Evolutionary conservation across 1,140 invertebrate species (phyloP).

Genomic region (Achatina immaculata): DNA sequence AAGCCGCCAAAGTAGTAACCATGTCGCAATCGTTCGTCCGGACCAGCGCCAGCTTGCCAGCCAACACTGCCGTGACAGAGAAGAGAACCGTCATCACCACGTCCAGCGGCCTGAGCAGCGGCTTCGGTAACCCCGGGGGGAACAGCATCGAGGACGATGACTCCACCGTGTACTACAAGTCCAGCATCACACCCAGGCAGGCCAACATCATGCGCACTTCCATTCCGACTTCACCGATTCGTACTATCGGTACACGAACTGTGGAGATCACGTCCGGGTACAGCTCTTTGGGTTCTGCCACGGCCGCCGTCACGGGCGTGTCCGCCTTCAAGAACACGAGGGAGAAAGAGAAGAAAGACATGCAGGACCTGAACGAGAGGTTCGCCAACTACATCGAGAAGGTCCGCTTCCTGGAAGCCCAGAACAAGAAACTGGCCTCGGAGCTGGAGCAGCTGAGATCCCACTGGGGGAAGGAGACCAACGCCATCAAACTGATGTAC

Average conservation of each 20-base stretch:
- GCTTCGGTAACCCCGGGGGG: not conserved
- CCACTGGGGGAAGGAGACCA: slow-evolving; percentile 73
- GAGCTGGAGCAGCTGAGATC: slow-evolving; percentile 71
- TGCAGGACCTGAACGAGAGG: slow-evolving; percentile 72
- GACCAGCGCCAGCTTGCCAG: slow-evolving; percentile 23
- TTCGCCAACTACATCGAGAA: slow-evolving; percentile 74
- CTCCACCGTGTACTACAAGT: slow-evolving; percentile 52
- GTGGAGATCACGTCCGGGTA: slow-evolving; percentile 42
- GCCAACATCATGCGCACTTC: slow-evolving; percentile 23
- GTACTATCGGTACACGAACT: slow-evolving; percentile 45
- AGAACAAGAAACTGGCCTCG: slow-evolving; percentile 72
- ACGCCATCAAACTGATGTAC: slow-evolving; percentile 72
- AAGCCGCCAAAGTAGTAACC: not conserved
- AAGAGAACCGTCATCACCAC: slow-evolving; percentile 62
- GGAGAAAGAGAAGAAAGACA: slow-evolving; percentile 72
- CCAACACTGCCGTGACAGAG: slow-evolving; percentile 50
- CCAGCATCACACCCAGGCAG: slow-evolving; percentile 46
- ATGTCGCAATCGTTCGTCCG: slow-evolving; percentile 27
- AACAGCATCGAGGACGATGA: slow-evolving; percentile 34
- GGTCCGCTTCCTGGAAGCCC: slow-evolving; percentile 73
- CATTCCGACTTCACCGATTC: slow-evolving; percentile 30
- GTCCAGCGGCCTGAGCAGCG: slow-evolving; percentile 42
- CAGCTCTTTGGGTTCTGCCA: slow-evolving; percentile 31
- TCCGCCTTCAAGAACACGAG: slow-evolving; percentile 66
- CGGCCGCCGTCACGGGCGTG: slow-evolving; percentile 59